A percentile compares a stretch with the other conserved stretches of the same genome.
phyloP scores from a whole-genome alignment of 2,113 vertebrate genomes.

The Paramormyrops kingsleyae region DNA sequence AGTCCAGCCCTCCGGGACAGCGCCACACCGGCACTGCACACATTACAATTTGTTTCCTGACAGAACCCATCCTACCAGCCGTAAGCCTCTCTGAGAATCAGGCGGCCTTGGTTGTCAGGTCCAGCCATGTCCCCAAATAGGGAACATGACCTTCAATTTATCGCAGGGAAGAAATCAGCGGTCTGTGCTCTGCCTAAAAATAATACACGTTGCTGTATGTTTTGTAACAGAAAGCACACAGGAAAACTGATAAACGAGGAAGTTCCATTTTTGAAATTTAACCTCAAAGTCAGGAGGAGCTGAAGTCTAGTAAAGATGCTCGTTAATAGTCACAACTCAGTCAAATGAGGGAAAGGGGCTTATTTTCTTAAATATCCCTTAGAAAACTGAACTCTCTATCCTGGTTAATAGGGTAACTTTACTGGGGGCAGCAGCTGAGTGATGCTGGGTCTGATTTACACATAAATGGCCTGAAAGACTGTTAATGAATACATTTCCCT shows the following conservation, averaged over 20 bases:
- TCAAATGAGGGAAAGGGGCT: slow-evolving; percentile 16
- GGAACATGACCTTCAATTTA: neutral
- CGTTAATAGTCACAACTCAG: neutral
- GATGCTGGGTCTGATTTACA: slow-evolving; percentile 49
- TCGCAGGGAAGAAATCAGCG: neutral
- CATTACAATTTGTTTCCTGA: neutral
- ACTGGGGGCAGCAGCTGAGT: slow-evolving; percentile 25
- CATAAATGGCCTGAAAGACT: slow-evolving; percentile 52
- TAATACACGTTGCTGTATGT: neutral
- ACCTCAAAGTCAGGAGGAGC: neutral
- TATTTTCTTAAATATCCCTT: slow-evolving; percentile 55
- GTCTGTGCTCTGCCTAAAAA: neutral
- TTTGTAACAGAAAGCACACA: neutral
- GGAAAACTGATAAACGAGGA: neutral
- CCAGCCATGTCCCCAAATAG: neutral
- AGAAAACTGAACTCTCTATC: slow-evolving; percentile 28
- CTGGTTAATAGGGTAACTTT: slow-evolving; percentile 48
- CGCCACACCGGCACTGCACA: neutral
- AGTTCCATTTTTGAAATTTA: neutral
- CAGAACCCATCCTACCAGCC: neutral
- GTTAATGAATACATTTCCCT: slow-evolving; percentile 40
- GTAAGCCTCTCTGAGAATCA: neutral
- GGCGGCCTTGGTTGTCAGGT: neutral
- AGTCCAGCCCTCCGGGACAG: neutral
- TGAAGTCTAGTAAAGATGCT: neutral